Evolutionary conservation across 2,113 vertebrate genomes (phyloP).

Genomic region (Arizona elegans): DNA sequence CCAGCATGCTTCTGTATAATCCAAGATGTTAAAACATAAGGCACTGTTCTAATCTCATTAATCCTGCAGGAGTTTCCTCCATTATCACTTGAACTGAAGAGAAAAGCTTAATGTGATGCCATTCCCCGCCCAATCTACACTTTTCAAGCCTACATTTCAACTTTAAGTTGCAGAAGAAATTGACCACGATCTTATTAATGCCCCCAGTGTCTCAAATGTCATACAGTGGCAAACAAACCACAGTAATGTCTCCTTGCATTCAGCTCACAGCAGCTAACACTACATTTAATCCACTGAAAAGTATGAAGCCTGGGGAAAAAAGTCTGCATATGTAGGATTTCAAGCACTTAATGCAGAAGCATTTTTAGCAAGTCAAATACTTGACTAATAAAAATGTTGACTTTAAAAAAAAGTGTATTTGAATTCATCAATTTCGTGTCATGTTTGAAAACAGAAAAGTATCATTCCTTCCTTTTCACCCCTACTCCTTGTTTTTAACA

Average conservation of each 20-base stretch:
- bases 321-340: neutral
- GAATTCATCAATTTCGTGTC: neutral
- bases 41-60: constrained; percentile 9
- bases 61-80: constrained; percentile 2
- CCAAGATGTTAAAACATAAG: neutral
- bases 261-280: neutral
- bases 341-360: neutral
- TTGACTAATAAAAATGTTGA: neutral
- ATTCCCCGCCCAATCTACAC: neutral
- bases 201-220: neutral
- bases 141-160: neutral
- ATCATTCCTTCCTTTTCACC: neutral
- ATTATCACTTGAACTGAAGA: constrained; percentile 9
- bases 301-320: neutral
- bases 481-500: neutral
- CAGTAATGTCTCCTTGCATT: neutral
- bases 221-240: neutral
- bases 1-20: constrained; percentile 1
- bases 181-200: neutral
- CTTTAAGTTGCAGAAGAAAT: neutral
- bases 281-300: neutral
- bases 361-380: neutral
- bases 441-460: neutral
- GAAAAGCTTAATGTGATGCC: neutral
- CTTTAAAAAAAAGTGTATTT: neutral